A percentile compares a stretch with the other conserved stretches of the same genome.
Evolutionary conservation across 2,888 invertebrate species (phyloP).

Genomic region (Tetheella fluctuosa): DNA sequence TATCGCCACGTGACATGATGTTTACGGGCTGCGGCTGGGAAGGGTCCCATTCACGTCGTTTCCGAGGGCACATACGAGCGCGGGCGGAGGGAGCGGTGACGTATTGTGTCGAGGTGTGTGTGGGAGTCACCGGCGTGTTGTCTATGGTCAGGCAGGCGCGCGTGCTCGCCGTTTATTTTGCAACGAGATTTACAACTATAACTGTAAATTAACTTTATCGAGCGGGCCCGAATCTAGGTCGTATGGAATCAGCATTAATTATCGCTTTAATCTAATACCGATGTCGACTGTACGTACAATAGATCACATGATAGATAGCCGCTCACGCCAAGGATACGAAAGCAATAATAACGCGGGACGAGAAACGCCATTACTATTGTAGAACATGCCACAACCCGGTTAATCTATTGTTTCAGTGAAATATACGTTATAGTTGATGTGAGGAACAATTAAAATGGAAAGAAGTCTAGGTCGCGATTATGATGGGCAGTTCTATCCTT

Average conservation of each 20-base stretch:
- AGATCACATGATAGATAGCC: slow-evolving; percentile 83
- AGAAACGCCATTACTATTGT: slow-evolving; percentile 59
- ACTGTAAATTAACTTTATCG: slow-evolving; percentile 83
- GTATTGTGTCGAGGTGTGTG: slow-evolving; percentile 49
- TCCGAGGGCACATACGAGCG: slow-evolving; percentile 38
- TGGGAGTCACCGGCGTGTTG: slow-evolving; percentile 73
- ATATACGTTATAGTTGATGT: slow-evolving; percentile 67
- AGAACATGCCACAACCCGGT: slow-evolving; percentile 67
- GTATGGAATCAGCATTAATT: slow-evolving; percentile 85
- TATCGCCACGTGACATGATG: slow-evolving; percentile 60
- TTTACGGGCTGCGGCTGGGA: slow-evolving; percentile 47
- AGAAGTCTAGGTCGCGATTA: slow-evolving; percentile 77
- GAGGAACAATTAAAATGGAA: slow-evolving; percentile 75
- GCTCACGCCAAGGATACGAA: slow-evolving; percentile 79
- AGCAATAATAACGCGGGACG: slow-evolving; percentile 62
- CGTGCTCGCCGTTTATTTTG: slow-evolving; percentile 78
- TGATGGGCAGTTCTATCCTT: slow-evolving; percentile 70
- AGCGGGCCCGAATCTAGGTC: slow-evolving; percentile 80
- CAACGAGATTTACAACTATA: slow-evolving; percentile 83
- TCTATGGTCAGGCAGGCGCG: slow-evolving; percentile 77
- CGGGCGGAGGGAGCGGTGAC: slow-evolving; percentile 31
- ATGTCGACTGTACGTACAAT: slow-evolving; percentile 79
- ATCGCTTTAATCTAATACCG: slow-evolving; percentile 82
- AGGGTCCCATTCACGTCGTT: slow-evolving; percentile 65
- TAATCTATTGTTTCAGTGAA: slow-evolving; percentile 77